These are phyloP conservation scores for Aphelenchoides avenae DNA, from an alignment of 1,140 invertebrate species.

Conservation along the genomic window DNA sequence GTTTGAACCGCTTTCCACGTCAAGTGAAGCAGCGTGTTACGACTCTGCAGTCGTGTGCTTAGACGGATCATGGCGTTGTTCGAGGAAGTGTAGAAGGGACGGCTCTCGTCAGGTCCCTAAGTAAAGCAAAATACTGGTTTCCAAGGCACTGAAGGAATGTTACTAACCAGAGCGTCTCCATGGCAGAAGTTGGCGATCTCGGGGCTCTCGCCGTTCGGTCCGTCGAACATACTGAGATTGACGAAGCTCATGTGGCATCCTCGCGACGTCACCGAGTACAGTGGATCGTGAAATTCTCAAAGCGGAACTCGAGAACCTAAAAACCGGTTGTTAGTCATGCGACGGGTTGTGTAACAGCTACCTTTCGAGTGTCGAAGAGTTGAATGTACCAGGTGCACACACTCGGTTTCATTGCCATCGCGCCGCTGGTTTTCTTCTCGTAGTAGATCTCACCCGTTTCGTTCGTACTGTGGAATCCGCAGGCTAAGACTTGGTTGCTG, in stretches of 20 bases:
- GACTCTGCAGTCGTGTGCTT: slow-evolving; percentile 18
- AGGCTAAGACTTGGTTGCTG: slow-evolving; percentile 11
- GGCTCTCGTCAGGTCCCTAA: no score
- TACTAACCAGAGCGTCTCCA: slow-evolving; percentile 17
- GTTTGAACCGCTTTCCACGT: slow-evolving; percentile 26
- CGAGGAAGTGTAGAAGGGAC: slow-evolving; percentile 22
- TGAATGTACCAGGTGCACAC: slow-evolving; percentile 35
- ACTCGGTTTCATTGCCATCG: slow-evolving; percentile 13
- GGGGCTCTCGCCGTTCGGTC: slow-evolving; percentile 10
- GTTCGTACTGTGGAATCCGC: slow-evolving; percentile 30
- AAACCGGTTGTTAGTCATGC: neutral
- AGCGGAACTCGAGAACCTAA: slow-evolving; percentile 21
- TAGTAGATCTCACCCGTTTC: slow-evolving; percentile 33
- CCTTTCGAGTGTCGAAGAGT: slow-evolving; percentile 38
- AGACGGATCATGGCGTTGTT: slow-evolving; percentile 18
- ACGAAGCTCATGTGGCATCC: slow-evolving; percentile 18
- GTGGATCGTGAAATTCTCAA: slow-evolving; percentile 18
- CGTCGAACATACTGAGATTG: slow-evolving; percentile 29
- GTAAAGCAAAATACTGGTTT: no score
- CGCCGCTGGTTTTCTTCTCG: slow-evolving; percentile 11
- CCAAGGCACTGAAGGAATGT: no score
- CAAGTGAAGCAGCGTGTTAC: slow-evolving; percentile 16
- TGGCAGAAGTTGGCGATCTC: slow-evolving; percentile 25
- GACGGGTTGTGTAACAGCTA: slow-evolving; percentile 3
- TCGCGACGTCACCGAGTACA: slow-evolving; percentile 29